Evolutionary conservation across 2,113 vertebrate species (phyloP), one percentile per base, ranked within the genome.

Genomic region (Antennarius striatus): DNA sequence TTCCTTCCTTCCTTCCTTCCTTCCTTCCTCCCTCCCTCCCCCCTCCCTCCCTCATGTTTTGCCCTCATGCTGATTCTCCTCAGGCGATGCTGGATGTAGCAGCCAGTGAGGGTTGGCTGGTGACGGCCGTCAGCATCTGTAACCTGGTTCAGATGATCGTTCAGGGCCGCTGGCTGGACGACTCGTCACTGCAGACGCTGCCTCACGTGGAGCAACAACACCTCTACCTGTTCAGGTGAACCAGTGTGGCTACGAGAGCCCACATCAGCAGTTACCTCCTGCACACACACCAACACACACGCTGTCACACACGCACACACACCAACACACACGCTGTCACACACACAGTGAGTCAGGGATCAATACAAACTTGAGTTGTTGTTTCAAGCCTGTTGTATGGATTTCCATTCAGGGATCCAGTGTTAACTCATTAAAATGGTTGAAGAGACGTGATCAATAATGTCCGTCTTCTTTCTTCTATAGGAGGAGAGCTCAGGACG

Each of bases 11-110:
- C 22, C 22, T 22, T 22, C 22, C 22, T 22, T 1, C 22, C 22
- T 22, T 22, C 22, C 22, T 2, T 22, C 22, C 22, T 22, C 22
- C 22, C 32, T 4, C 7, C 32, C 3, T 36, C 13, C n/a, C n/a
- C n/a, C 22, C 22, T 22, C 22, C 22, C 32, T 4, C 7, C 32
- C 3, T 36, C 13, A 47, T 47, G 13, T 47, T 15, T 3, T 47
- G 12, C 14, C 11, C 11, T 47, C 12, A 45, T 13, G 11, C 43
- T 45, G 15, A 3, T 29, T 62, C 15, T 45, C n/a, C 52, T 51
- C 76, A 99, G 98, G 96, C 98, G 5, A 97, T 99, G 96, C 85
- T 99, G 89, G 98, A 99, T 61, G 93, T 98, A 22, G 93, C 93
- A 73, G 96, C 97, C 11, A 93, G 95, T 22, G 95, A 98, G 64